Base-by-base conservation (phyloP, 2,113 vertebrate genomes). In the Aphelocoma coerulescens region DNA sequence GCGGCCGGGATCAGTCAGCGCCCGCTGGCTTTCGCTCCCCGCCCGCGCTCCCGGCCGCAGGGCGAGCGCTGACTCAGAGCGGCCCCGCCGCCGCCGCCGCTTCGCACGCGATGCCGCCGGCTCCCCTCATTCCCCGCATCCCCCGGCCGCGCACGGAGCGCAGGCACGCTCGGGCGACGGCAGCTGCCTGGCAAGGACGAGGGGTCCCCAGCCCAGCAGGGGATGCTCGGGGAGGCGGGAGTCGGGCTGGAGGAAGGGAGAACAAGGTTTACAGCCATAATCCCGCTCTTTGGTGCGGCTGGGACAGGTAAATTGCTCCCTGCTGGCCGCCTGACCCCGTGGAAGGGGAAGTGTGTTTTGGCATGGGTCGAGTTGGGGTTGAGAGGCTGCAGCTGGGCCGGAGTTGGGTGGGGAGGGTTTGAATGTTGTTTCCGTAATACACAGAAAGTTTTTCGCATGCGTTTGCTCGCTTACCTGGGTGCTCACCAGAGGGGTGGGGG, bases 41-140 rank as follows among this genome's bases (percentile, higher is more conserved):
- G 61, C 41, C 88, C 66, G 44, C 77, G 15, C 37, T 2, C 3
- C 15, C 32, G 62, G 24, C 78, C 46, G 54, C 66, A 23, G 71
- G 32, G 84, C 33, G 12, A 48, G 39, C 65, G 3, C n/a, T 97
- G 96, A 97, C 89, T 97, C 96, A 97, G 12, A 95, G 22, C 81
- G 71, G 33, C 41, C 41, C 67, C 30, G 16, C 32, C 39, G 65
- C 79, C 33, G 66, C 67, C 30, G 13, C 35, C 32, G 68, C 85
- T 83, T 95, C 85, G 75, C 93, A 94, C 92, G 93, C 95, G 43
- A 94, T 77, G 89, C 10, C 22, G 30, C 61, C 33, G 21, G 3
- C 2, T 4, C 30, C 41, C 17, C 54, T 55, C 67, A 7, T 5
- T 39, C 33, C 57, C 39, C 68, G 49, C 54, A 46, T 17, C 49